Base-by-base conservation (phyloP, 2,888 invertebrate species). In the Philaethria dido region DNA sequence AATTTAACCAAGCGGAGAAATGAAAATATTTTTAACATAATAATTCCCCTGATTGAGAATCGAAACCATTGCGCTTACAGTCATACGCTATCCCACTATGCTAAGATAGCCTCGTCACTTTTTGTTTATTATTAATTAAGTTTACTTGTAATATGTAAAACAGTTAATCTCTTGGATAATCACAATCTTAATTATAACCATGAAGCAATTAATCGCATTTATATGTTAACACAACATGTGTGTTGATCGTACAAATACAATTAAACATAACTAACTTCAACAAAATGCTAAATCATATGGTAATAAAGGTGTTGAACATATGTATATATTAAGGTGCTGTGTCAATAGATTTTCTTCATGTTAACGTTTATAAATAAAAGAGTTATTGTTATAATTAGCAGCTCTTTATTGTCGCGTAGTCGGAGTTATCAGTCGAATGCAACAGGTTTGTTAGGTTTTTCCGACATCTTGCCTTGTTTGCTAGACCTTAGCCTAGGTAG, bases 371-470 rank as follows among this genome's bases (percentile, higher is more conserved):
- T 33, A 33, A 8, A 33, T 8, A 33, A 33, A 33, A 33, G 8
- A 8, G 8, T 48, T 22, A n/a, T 52, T 33, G 0, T 16, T 52
- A 33, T 52, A 29, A 52, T 52, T 52, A 29, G 29, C 16, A 29
- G 29, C 25, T 52, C 29, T 52, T 52, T 29, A 52, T 52, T 29
- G 9, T 52, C 16, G 16, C 16, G 16, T 33, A 16, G 33, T 33
- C 29, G 16, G 29, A 52, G 18, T 6, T 33, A 33, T 52, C 52
- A 33, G 52, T 52, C 16, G 33, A n/a, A 52, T 33, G 29, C 52
- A 52, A 52, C 52, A 52, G 52, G 52, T 52, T 52, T 52, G 29
- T 52, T 16, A 52, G 29, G 5, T 52, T 33, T 50, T 22, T 16
- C 50, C 50, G 16, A 52, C 29, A 33, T 29, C 16, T 18, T 11